These are phyloP conservation scores for Hepsetus odoe DNA, from an alignment of 2,113 vertebrate genomes.

Conservation along the genomic window DNA sequence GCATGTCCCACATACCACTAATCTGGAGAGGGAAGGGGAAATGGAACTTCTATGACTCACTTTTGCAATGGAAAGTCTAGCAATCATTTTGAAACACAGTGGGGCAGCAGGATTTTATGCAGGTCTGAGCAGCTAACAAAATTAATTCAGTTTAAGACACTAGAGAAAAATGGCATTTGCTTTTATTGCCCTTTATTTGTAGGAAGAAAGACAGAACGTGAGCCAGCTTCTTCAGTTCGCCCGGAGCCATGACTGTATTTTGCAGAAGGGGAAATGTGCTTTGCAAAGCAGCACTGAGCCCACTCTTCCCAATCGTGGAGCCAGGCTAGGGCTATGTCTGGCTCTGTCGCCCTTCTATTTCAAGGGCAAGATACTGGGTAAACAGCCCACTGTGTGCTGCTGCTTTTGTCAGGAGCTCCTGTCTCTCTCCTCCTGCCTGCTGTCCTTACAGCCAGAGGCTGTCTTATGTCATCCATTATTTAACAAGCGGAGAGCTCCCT, in stretches of 20 bases:
- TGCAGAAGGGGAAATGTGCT: constrained; percentile 25
- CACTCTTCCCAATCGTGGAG: background rate
- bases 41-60: background rate
- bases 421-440: constrained; percentile 42
- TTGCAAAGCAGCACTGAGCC: constrained; percentile 28
- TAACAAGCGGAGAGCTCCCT: constrained; percentile 42
- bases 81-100: constrained; percentile 23
- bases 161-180: constrained; percentile 29
- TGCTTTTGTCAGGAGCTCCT: constrained; percentile 42
- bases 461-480: constrained; percentile 55
- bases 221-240: background rate
- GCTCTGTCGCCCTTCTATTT: constrained; percentile 42
- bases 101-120: constrained; percentile 5
- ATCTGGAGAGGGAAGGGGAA: background rate
- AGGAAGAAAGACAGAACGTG: background rate
- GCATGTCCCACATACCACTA: background rate
- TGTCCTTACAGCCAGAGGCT: constrained; percentile 48
- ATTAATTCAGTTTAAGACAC: constrained; percentile 30
- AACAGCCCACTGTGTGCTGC: constrained; percentile 43
- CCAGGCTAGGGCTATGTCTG: constrained; percentile 33
- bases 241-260: constrained; percentile 12
- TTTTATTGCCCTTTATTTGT: constrained; percentile 37
- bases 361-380: constrained; percentile 47
- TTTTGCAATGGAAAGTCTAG: background rate
- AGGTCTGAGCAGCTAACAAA: background rate